Evolutionary conservation across 2,113 vertebrate genomes (phyloP).

Genomic region (Lampris megalopsis): DNA sequence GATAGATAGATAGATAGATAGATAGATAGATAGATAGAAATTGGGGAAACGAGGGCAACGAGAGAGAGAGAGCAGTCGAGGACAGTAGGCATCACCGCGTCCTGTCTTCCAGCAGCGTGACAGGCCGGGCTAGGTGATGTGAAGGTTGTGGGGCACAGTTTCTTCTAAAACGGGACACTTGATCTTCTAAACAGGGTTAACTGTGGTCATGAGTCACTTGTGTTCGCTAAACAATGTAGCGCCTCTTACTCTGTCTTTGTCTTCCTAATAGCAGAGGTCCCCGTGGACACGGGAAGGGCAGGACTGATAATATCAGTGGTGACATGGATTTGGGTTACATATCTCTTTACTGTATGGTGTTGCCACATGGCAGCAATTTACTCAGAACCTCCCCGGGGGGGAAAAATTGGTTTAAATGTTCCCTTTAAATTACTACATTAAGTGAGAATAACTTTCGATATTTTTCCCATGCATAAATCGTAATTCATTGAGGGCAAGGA

Average conservation of each 20-base stretch:
- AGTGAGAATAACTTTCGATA: no score
- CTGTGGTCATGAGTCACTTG: slow-evolving; percentile 37
- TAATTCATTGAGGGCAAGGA: no score
- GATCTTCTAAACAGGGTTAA: slow-evolving; percentile 29
- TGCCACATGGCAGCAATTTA: no score
- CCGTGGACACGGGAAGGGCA: no score
- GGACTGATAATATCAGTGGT: no score
- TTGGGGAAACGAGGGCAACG: slow-evolving; percentile 4
- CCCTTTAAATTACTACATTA: no score
- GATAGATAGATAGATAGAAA: background rate
- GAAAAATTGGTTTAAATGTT: no score
- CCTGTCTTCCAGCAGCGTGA: slow-evolving; percentile 21
- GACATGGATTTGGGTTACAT: no score
- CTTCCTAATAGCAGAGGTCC: no score
- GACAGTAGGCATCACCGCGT: background rate
- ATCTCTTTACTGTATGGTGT: no score
- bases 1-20: background rate
- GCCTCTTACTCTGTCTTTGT: background rate
- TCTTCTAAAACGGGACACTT: slow-evolving; percentile 31
- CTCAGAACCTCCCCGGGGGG: no score
- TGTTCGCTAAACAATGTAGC: slow-evolving; percentile 13
- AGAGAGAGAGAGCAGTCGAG: background rate
- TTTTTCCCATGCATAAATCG: no score
- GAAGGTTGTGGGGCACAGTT: background rate
- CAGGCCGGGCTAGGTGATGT: background rate